Percentiles rank a stretch among this genome's conserved stretches.
Evolutionary conservation across 2,113 vertebrate species (phyloP).

Genomic region (Eubucco bourcierii): DNA sequence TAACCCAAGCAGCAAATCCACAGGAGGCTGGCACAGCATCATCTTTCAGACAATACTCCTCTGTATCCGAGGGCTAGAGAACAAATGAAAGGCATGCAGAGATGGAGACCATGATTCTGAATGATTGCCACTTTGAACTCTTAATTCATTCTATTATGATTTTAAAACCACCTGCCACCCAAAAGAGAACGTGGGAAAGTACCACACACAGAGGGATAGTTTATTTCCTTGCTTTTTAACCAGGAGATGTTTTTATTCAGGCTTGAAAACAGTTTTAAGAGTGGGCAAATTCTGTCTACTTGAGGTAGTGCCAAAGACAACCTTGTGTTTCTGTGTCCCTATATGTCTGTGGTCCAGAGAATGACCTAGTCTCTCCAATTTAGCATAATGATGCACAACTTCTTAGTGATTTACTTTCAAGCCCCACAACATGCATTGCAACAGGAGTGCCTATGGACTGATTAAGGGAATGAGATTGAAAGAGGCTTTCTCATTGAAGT

Average conservation of each 20-base stretch:
- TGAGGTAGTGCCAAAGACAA: background rate
- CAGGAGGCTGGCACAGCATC: background rate
- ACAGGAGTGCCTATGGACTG: background rate
- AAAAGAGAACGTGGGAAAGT: background rate
- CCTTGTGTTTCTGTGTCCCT: background rate
- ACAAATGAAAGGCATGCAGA: background rate
- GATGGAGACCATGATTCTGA: background rate
- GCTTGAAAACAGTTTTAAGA: background rate
- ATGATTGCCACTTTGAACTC: constrained; percentile 9
- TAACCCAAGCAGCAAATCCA: background rate
- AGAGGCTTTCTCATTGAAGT: background rate
- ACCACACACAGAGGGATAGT: background rate
- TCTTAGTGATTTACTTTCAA: background rate
- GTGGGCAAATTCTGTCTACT: background rate
- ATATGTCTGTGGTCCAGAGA: background rate
- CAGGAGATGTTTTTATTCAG: background rate
- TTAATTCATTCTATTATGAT: constrained; percentile 28
- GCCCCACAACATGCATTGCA: background rate
- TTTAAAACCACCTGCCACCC: constrained; percentile 17
- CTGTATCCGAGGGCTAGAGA: background rate
- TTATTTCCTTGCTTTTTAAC: background rate
- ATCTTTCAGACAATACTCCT: background rate
- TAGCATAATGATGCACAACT: background rate
- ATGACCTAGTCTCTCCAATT: background rate
- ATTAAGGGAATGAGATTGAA: background rate